Evolutionary conservation across 2,797 vertebrate genomes (phyloP).

Genomic region (Sebastes itinus): DNA sequence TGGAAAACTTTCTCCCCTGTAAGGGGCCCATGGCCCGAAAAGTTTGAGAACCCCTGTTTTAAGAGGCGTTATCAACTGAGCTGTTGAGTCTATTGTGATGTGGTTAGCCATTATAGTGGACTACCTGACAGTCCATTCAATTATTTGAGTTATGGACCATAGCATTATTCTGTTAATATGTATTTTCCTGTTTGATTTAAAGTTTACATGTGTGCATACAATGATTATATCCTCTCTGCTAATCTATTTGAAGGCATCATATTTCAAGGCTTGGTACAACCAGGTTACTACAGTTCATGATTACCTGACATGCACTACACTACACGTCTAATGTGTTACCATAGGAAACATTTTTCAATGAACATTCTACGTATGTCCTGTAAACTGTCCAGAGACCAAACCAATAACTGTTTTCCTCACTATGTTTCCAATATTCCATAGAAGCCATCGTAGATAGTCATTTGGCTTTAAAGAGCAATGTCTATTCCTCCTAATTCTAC

Average conservation of each 20-base stretch:
- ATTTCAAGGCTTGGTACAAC: neutral
- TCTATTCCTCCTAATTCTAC: neutral
- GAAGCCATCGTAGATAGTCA: neutral
- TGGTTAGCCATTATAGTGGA: too few relatives aligned
- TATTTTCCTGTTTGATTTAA: neutral
- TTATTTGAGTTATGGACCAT: too few relatives aligned
- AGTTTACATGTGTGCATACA: rapidly evolving
- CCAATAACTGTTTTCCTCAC: neutral
- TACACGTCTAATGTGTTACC: neutral
- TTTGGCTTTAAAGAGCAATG: neutral
- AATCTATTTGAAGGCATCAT: neutral
- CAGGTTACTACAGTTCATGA: neutral
- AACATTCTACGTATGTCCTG: neutral
- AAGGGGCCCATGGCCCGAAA: too few relatives aligned
- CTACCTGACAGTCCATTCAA: too few relatives aligned
- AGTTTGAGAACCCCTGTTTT: too few relatives aligned
- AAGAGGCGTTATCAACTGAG: too few relatives aligned
- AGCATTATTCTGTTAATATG: neutral
- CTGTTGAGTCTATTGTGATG: too few relatives aligned
- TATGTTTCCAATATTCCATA: neutral
- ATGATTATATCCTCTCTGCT: neutral
- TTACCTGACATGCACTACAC: neutral
- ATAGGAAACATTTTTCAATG: neutral
- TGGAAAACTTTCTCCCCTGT: too few relatives aligned
- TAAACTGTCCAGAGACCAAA: neutral